Evolutionary conservation across 2,113 vertebrate genomes (phyloP), one percentile per base, ranked within the genome.

Genomic region (Phaethornis superciliosus): DNA sequence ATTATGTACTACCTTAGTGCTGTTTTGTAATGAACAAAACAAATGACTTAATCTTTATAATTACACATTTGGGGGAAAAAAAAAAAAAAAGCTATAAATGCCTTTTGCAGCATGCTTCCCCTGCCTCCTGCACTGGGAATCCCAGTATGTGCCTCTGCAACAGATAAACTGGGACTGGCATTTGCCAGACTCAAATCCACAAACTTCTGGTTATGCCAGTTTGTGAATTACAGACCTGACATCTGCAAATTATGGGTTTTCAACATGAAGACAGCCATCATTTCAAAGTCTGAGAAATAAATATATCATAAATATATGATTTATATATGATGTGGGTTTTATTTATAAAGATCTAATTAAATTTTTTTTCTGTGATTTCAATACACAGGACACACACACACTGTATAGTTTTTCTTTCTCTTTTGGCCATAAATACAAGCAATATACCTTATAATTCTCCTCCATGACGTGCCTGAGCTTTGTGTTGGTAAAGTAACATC

Each of bases 171-270:
- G 84, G 75, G 90, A 70, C 60, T 74, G 85, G 83, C 68, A 88
- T 59, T 75, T 75, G 79, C 89, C 87, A 93, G 65, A 26, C 75
- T 84, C 72, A 70, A 90, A 90, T 80, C 89, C 94, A 87, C 92
- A 92, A 89, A 59, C 55, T 71, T 76, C 88, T 91, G 90, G 69
- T 84, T 75, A 63, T 94, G 89, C 68, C 91, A 81, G 80, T 87
- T 93, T 15, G 65, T 70, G 89, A 96, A 96, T 96, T 97, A 96
- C 91, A 96, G 94, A 77, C 89, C 81, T 46, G 75, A 37, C 58
- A 54, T 91, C 81, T 94, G 91, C 85, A 96, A 97, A 97, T 95
- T 42, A 96, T 76, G 37, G 78, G 82, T 86, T 96, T 94, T 51
- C 81, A 87, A 83, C 92, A 91, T 12, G 35, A 89, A 86, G 64